These are phyloP conservation scores for Corythaixoides concolor DNA, from an alignment of 2,113 vertebrate species.

Conservation along the genomic window DNA sequence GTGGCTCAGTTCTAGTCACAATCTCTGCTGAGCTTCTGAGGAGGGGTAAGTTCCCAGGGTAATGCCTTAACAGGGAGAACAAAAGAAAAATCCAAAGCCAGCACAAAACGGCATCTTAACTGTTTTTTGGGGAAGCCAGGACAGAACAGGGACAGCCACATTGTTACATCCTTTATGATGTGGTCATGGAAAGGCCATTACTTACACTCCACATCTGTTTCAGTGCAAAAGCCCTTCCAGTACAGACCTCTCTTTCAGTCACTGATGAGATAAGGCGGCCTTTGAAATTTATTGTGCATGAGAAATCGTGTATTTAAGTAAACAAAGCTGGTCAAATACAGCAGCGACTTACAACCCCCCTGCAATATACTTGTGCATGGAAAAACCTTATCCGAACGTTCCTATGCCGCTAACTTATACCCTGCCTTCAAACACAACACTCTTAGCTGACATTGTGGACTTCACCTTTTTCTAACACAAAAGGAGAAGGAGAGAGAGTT, in stretches of 20 bases:
- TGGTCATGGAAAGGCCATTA: background rate
- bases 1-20: background rate
- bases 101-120: background rate
- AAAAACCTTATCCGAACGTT: slow-evolving; percentile 14
- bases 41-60: background rate
- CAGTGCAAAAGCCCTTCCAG: background rate
- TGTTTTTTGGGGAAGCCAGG: background rate
- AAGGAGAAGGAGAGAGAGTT: background rate
- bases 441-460: background rate
- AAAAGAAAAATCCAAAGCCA: background rate
- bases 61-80: background rate
- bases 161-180: background rate
- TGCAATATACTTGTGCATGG: background rate
- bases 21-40: background rate
- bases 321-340: slow-evolving; percentile 3
- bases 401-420: background rate
- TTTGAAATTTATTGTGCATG: background rate
- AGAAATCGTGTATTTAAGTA: background rate
- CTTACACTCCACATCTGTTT: background rate
- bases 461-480: background rate
- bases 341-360: background rate
- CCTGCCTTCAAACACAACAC: background rate
- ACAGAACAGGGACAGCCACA: background rate
- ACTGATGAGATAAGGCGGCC: background rate
- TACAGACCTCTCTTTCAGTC: background rate